A percentile compares a stretch with the other conserved stretches of the same genome.
These are phyloP conservation scores for Globodera rostochiensis DNA, from an alignment of 1,140 invertebrate species.

Conservation along the genomic window DNA sequence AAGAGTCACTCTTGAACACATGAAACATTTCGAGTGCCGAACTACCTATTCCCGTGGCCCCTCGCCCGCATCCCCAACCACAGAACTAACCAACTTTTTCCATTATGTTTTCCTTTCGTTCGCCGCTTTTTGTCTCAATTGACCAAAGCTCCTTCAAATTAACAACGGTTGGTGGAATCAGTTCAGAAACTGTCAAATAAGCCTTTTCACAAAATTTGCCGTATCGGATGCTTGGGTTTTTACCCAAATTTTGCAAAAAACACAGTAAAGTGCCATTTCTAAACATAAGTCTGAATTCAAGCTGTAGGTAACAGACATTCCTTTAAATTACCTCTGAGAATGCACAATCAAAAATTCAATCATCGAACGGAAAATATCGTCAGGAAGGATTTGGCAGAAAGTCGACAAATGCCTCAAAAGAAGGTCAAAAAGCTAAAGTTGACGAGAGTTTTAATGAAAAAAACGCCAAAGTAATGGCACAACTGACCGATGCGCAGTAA, in stretches of 20 bases:
- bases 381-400: constrained; percentile 11
- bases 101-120: neutral
- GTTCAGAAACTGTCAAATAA: neutral
- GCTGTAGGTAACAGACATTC: neutral
- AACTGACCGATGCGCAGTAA: neutral
- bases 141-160: neutral
- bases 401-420: constrained; percentile 8
- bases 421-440: constrained; percentile 16
- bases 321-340: constrained; percentile 11
- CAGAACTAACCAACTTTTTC: neutral
- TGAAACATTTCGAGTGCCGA: too few species aligned
- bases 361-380: neutral
- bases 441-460: neutral
- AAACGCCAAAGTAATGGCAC: too few species aligned
- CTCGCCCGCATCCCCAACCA: too few species aligned
- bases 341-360: neutral
- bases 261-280: neutral
- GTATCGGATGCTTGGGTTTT: neutral
- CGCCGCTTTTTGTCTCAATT: neutral
- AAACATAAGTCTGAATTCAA: neutral
- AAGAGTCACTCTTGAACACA: too few species aligned
- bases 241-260: neutral
- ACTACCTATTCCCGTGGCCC: too few species aligned
- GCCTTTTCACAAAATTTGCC: constrained; percentile 9
- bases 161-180: neutral